These are phyloP conservation scores for Nibea coibor DNA, from an alignment of 2,113 vertebrate species.

Conservation along the genomic window DNA sequence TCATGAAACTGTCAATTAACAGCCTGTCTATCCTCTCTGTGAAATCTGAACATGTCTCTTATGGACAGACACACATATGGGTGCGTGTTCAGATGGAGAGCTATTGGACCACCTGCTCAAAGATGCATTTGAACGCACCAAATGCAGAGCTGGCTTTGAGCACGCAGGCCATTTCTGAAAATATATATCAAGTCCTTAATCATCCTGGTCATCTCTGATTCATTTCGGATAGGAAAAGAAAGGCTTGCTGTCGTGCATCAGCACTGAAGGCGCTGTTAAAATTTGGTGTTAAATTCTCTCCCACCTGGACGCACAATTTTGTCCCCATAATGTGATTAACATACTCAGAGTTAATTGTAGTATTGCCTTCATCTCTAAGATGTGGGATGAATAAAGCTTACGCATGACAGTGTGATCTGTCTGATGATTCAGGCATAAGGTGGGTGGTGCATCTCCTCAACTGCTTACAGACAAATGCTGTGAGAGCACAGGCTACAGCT, in stretches of 20 bases:
- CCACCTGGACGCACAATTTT: neutral
- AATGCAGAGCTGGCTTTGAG: neutral
- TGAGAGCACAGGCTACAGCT: neutral
- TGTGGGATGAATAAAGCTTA: slow-evolving; percentile 7
- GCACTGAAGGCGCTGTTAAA: neutral
- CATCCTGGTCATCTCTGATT: neutral
- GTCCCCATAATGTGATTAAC: neutral
- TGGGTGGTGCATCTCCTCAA: slow-evolving; percentile 10
- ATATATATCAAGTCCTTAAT: neutral
- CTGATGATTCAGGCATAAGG: slow-evolving; percentile 16
- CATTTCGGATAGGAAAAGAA: neutral
- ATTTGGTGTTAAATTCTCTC: neutral
- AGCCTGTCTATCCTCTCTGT: neutral
- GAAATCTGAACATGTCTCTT: neutral
- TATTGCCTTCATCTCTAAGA: neutral
- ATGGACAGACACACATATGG: neutral
- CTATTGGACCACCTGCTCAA: neutral
- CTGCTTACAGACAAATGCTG: neutral
- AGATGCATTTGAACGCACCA: neutral
- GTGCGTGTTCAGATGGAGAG: neutral
- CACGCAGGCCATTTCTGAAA: neutral
- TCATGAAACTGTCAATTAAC: neutral
- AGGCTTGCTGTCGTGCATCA: neutral
- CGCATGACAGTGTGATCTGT: neutral
- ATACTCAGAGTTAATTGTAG: neutral